A percentile compares a stretch with the other conserved stretches of the same genome.
phyloP scores from a whole-genome alignment of 2,113 vertebrate species.

The Plectropomus leopardus region DNA sequence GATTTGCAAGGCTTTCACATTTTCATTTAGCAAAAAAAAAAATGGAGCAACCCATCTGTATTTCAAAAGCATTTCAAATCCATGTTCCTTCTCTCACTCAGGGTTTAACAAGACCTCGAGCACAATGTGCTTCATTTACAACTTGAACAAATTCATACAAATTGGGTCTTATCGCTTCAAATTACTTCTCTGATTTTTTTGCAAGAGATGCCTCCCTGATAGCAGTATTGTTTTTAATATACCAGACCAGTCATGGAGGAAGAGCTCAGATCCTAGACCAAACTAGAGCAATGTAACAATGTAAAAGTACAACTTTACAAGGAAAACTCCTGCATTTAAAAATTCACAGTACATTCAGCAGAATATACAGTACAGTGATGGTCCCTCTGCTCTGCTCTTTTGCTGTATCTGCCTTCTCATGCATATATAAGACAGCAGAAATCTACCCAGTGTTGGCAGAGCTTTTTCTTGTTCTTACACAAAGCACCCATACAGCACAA shows the following conservation, averaged over 20 bases:
- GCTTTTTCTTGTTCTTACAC: no score
- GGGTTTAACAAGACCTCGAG: conserved; percentile 64
- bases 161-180: conserved; percentile 68
- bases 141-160: conserved; percentile 71
- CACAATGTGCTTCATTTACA: conserved; percentile 68
- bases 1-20: conserved; percentile 63
- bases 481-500: no score
- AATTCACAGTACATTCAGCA: not conserved
- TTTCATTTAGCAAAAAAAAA: conserved; percentile 61
- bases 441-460: no score
- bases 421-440: no score
- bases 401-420: no score
- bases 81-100: conserved; percentile 49
- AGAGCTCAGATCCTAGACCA: not conserved
- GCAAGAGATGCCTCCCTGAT: conserved; percentile 56
- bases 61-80: conserved; percentile 60
- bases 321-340: not conserved
- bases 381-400: no score
- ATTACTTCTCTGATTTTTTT: conserved; percentile 54
- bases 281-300: not conserved
- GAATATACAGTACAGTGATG: not conserved
- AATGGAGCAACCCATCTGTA: conserved; percentile 44
- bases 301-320: not conserved
- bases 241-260: not conserved
- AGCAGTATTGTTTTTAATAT: conserved; percentile 39